Evolutionary conservation across 2,113 vertebrate genomes (phyloP).

Genomic region (Patagioenas fasciata): DNA sequence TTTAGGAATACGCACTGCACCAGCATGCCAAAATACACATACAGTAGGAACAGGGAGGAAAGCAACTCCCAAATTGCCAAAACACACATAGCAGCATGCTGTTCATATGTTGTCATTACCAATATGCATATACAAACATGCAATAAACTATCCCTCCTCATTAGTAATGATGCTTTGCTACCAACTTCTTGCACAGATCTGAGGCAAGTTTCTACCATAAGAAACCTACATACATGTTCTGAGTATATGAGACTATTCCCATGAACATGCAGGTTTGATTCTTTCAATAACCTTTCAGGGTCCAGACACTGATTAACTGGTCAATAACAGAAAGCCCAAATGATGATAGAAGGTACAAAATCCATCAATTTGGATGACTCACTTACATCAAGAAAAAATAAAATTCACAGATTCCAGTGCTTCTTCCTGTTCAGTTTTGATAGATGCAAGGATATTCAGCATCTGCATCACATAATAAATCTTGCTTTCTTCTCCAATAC

Average conservation of each 20-base stretch:
- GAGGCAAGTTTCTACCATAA: not conserved
- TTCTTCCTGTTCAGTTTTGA: not conserved
- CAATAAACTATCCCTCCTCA: not conserved
- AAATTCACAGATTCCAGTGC: not conserved
- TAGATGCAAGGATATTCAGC: not conserved
- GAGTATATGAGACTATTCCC: not conserved
- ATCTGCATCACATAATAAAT: not conserved
- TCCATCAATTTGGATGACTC: not conserved
- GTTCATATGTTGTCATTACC: not conserved
- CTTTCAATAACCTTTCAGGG: not conserved
- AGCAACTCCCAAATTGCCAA: not conserved
- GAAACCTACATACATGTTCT: not conserved
- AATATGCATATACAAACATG: not conserved
- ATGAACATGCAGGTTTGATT: not conserved
- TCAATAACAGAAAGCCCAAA: not conserved
- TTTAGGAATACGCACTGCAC: not conserved
- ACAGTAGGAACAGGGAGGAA: not conserved
- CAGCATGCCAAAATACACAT: constrained; percentile 32
- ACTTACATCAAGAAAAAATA: not conserved
- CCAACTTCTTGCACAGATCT: not conserved
- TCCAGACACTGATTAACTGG: not conserved
- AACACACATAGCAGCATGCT: not conserved
- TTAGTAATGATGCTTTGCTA: not conserved
- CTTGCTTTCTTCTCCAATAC: not conserved
- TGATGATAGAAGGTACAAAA: rapidly evolving